Conservation (phyloP, 2,797 vertebrate genomes). For the Liparis tanakae region DNA sequence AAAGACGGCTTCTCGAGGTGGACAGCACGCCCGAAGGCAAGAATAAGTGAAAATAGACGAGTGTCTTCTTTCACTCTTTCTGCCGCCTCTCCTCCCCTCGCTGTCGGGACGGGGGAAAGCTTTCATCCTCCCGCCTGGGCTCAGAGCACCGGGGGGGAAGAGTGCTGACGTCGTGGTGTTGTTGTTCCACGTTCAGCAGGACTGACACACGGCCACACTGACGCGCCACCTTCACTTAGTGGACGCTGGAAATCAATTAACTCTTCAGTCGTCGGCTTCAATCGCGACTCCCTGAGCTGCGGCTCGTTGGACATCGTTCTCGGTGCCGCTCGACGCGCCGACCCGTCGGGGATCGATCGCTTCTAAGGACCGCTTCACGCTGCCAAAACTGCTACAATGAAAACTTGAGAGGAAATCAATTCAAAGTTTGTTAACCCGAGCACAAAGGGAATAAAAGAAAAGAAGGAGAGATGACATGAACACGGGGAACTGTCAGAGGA, state of each 20-base stretch:
- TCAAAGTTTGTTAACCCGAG: not conserved
- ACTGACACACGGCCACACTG: not conserved
- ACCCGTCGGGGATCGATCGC: conserved; percentile 25
- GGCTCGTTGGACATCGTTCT: not conserved
- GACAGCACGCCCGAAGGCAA: conserved; percentile 6
- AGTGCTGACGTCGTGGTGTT: conserved; percentile 11
- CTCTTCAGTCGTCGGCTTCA: conserved; percentile 16
- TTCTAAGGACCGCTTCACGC: not conserved
- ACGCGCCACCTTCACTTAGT: conserved; percentile 18
- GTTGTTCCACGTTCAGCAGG: conserved; percentile 23
- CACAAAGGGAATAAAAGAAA: not conserved
- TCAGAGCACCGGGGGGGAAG: not conserved
- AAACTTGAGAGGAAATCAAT: not conserved
- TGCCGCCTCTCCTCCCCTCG: not conserved
- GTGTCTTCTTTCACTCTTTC: conserved; percentile 4
- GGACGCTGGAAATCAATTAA: conserved; percentile 28
- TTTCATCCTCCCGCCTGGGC: conserved; percentile 32
- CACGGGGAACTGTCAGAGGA: conserved; percentile 29
- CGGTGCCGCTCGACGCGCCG: not conserved
- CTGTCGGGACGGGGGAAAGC: conserved; percentile 1
- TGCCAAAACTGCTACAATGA: not conserved
- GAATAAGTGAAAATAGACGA: conserved; percentile 29
- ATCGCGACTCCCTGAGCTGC: conserved; percentile 7
- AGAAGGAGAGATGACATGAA: conserved; percentile 11
- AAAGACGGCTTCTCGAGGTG: conserved; percentile 30